A percentile compares a stretch with the other conserved stretches of the same genome.
phyloP scores from a whole-genome alignment of 2,888 invertebrate genomes.

The Agrochola lychnidis region DNA sequence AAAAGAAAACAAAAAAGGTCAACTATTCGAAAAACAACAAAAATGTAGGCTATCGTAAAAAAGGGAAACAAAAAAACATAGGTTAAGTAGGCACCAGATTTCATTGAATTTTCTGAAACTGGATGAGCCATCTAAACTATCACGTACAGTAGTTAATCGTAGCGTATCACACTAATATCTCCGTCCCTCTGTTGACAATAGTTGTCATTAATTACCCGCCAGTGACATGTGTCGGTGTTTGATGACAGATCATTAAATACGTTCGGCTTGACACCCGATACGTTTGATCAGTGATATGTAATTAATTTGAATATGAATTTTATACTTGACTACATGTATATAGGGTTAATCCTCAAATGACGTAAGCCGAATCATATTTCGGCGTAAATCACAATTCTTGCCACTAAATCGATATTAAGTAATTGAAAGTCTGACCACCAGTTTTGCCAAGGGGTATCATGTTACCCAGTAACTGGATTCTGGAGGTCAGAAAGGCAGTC shows the following conservation, averaged over 20 bases:
- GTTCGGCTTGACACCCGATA: conserved; percentile 7
- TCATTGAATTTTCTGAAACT: neutral
- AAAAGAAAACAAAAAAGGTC: too few relatives aligned
- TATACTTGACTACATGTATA: neutral
- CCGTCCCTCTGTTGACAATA: neutral
- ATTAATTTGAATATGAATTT: conserved; percentile 3
- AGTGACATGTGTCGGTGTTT: conserved; percentile 12
- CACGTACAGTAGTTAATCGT: neutral
- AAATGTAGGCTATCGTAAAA: too few relatives aligned
- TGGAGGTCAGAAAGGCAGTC: too few relatives aligned
- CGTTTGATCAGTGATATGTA: conserved; percentile 10
- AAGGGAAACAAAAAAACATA: too few relatives aligned
- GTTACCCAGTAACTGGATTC: too few relatives aligned
- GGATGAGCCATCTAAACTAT: neutral
- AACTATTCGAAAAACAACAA: too few relatives aligned
- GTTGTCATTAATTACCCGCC: conserved; percentile 12
- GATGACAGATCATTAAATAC: conserved; percentile 40
- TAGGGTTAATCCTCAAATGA: neutral
- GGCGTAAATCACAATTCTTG: neutral
- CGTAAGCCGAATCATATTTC: too few relatives aligned
- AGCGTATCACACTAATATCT: neutral
- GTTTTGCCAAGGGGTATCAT: neutral
- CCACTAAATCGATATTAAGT: neutral
- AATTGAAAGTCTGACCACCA: neutral
- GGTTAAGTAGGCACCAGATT: too few relatives aligned